phyloP scores from a whole-genome alignment of 2,797 vertebrate genomes.

The Thamnophis elegans region DNA sequence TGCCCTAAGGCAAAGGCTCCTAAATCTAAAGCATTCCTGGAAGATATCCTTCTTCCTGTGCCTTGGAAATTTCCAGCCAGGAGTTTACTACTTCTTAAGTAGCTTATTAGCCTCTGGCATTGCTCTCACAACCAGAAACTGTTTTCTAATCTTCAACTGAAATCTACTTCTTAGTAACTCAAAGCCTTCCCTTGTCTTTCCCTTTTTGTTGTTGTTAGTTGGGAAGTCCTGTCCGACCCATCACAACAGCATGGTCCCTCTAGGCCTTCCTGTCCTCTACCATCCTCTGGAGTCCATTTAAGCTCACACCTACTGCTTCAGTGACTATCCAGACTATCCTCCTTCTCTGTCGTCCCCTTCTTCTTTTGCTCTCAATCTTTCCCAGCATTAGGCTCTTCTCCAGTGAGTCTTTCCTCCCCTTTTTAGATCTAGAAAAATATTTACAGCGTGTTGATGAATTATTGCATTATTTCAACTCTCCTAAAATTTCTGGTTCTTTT shows the following conservation, averaged over 20 bases:
- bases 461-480: not conserved
- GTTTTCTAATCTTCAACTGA: not conserved
- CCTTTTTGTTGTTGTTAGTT: too few relatives aligned
- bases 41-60: not conserved
- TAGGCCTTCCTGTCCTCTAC: too few relatives aligned
- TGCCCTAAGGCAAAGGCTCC: not conserved
- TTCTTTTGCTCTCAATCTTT: too few relatives aligned
- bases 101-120: not conserved
- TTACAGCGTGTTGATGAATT: not conserved
- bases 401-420: too few relatives aligned
- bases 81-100: not conserved
- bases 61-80: not conserved
- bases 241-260: too few relatives aligned
- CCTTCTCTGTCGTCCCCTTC: too few relatives aligned
- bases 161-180: not conserved
- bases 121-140: not conserved
- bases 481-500: not conserved
- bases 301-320: too few relatives aligned
- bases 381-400: too few relatives aligned
- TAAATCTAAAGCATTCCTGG: slow-evolving; percentile 1
- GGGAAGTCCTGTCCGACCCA: too few relatives aligned
- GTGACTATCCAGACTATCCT: too few relatives aligned
- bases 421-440: not conserved
- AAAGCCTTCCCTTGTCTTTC: not conserved
- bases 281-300: too few relatives aligned